These are phyloP conservation scores for Chydorus sphaericus DNA, from an alignment of 2,888 invertebrate genomes.

Conservation along the genomic window DNA sequence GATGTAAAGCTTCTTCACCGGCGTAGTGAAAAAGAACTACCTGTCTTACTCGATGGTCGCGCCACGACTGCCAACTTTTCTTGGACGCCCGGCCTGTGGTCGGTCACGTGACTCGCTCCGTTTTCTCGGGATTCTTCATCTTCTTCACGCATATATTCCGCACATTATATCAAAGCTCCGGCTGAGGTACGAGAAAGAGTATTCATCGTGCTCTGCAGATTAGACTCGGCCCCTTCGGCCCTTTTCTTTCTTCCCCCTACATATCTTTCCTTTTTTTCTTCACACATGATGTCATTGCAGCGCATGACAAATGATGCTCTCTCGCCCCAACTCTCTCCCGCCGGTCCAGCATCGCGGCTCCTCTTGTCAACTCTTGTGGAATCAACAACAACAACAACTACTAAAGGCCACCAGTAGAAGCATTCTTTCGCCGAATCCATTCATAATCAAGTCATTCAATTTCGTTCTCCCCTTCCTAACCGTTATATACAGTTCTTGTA, in stretches of 20 bases:
- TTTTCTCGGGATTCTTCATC: neutral
- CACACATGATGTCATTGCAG: neutral
- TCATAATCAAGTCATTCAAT: slow-evolving; percentile 7
- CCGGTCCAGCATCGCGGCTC: neutral
- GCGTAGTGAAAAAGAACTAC: neutral
- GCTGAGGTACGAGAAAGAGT: neutral
- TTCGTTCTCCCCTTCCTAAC: neutral
- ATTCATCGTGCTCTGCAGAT: neutral
- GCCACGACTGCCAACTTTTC: slow-evolving; percentile 1
- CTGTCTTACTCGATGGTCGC: slow-evolving; percentile 5
- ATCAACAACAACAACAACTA: neutral
- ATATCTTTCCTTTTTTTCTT: neutral
- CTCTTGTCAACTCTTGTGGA: neutral
- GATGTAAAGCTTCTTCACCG: no score
- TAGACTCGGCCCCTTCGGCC: no score
- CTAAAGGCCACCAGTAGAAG: neutral
- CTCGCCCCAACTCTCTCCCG: neutral
- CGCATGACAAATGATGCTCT: neutral
- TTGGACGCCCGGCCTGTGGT: neutral
- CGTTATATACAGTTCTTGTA: neutral
- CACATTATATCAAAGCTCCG: neutral
- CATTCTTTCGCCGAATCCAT: neutral
- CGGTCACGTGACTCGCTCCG: neutral
- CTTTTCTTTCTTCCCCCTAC: neutral
- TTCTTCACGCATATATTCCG: neutral